phyloP scores from a whole-genome alignment of 2,113 vertebrate species.

The Lampris incognitus region DNA sequence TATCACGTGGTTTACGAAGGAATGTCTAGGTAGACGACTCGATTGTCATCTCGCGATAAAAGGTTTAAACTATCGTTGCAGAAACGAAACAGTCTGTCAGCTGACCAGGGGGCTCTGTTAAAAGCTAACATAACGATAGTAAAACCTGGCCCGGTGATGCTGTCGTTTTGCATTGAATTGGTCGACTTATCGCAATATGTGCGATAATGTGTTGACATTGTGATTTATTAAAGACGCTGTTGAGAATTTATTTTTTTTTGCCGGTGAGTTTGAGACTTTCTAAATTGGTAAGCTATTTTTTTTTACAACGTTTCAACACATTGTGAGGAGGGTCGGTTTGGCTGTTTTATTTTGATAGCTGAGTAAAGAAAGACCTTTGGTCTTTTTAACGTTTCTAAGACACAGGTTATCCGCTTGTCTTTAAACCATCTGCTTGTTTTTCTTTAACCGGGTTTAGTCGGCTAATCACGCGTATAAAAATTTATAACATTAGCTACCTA shows the following conservation, averaged over 20 bases:
- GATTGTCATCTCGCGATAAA: background rate
- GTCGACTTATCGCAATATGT: slow-evolving; percentile 15
- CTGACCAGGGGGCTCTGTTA: slow-evolving; percentile 60
- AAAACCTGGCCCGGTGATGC: slow-evolving; percentile 49
- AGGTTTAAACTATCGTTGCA: background rate
- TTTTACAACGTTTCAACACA: slow-evolving; percentile 21
- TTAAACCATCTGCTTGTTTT: too few species aligned
- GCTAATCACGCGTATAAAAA: too few species aligned
- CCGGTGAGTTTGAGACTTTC: slow-evolving; percentile 10
- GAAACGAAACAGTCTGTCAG: slow-evolving; percentile 49
- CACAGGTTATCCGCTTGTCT: too few species aligned
- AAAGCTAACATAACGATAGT: slow-evolving; percentile 26
- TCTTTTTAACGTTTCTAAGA: too few species aligned
- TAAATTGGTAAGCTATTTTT: slow-evolving; percentile 49
- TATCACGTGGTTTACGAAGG: too few species aligned
- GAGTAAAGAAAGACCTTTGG: background rate
- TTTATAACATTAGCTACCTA: too few species aligned
- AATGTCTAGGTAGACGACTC: too few species aligned
- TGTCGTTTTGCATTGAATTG: slow-evolving; percentile 20
- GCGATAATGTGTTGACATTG: slow-evolving; percentile 4
- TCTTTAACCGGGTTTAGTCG: too few species aligned
- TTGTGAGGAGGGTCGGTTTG: background rate
- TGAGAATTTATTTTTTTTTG: background rate
- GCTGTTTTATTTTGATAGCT: slow-evolving; percentile 51
- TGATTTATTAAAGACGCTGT: background rate